A percentile compares a stretch with the other conserved stretches of the same genome.
Evolutionary conservation across 2,113 vertebrate species (phyloP).

Genomic region (Pitta sordida): DNA sequence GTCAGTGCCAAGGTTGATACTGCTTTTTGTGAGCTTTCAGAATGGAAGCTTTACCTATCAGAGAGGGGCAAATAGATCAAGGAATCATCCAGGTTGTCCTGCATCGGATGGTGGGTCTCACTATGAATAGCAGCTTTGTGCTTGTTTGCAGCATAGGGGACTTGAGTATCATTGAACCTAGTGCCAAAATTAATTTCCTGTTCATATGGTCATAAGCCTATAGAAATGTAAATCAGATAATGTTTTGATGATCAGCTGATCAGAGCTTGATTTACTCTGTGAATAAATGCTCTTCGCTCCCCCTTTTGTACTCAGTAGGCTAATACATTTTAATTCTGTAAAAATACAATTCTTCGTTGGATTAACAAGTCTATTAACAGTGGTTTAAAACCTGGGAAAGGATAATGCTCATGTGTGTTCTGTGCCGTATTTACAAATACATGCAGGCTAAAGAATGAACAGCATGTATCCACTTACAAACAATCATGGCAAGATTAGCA

Average conservation of each 20-base stretch:
- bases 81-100: not conserved
- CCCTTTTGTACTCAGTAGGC: constrained; percentile 64
- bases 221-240: constrained; percentile 82
- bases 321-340: constrained; percentile 77
- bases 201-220: constrained; percentile 68
- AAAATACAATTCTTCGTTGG: constrained; percentile 72
- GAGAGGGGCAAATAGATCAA: not conserved
- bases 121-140: constrained; percentile 49
- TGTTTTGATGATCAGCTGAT: constrained; percentile 80
- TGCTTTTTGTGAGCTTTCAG: not conserved
- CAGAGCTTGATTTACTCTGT: constrained; percentile 70
- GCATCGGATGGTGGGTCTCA: not conserved
- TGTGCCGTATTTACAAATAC: constrained; percentile 52
- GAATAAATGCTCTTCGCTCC: constrained; percentile 67
- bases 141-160: constrained; percentile 9
- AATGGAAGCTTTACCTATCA: not conserved
- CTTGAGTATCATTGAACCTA: constrained; percentile 61
- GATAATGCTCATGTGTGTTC: constrained; percentile 51
- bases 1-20: not conserved
- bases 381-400: constrained; percentile 64
- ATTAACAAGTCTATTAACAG: constrained; percentile 75
- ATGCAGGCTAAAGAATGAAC: constrained; percentile 51
- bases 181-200: constrained; percentile 78
- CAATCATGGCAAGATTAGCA: constrained; percentile 58
- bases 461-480: constrained; percentile 42